Percentiles rank a stretch among this genome's conserved stretches.
phyloP scores from a whole-genome alignment of 2,113 vertebrate genomes.

The Apeltes quadracus region DNA sequence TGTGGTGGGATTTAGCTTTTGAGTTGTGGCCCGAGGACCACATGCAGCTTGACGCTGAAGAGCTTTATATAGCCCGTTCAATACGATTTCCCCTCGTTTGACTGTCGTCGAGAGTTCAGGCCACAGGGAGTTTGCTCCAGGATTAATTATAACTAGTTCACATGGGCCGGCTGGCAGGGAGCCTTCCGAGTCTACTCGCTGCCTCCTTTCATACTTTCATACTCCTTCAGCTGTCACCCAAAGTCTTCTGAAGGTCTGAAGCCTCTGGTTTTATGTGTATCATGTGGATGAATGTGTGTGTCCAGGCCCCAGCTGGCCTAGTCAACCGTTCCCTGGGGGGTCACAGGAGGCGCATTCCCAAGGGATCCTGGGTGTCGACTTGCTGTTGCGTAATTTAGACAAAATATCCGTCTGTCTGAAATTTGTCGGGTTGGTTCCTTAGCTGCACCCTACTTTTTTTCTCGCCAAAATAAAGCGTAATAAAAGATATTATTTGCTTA shows the following conservation, averaged over 20 bases:
- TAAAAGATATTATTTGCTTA: not conserved
- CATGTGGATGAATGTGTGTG: slow-evolving; percentile 46
- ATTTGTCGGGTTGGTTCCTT: slow-evolving; percentile 21
- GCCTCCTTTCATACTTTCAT: not conserved
- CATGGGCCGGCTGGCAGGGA: slow-evolving; percentile 37
- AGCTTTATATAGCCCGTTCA: slow-evolving; percentile 71
- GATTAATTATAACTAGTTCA: slow-evolving; percentile 65
- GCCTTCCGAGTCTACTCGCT: slow-evolving; percentile 9
- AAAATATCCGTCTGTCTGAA: slow-evolving; percentile 16
- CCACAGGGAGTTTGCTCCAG: slow-evolving; percentile 47
- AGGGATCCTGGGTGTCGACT: slow-evolving; percentile 49
- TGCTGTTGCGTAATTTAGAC: slow-evolving; percentile 53
- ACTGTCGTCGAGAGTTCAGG: slow-evolving; percentile 55
- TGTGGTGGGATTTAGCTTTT: slow-evolving; percentile 45
- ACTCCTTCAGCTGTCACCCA: slow-evolving; percentile 15
- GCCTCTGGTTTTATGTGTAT: slow-evolving; percentile 46
- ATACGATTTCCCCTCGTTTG: slow-evolving; percentile 57
- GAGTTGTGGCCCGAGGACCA: slow-evolving; percentile 33
- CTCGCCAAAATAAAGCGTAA: not conserved
- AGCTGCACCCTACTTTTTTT: slow-evolving; percentile 37
- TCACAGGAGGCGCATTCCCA: slow-evolving; percentile 63
- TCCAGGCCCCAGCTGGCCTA: slow-evolving; percentile 65
- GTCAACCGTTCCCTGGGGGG: slow-evolving; percentile 52
- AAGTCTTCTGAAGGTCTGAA: slow-evolving; percentile 23
- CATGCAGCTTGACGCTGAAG: slow-evolving; percentile 53